Evolutionary conservation across 2,797 vertebrate genomes (phyloP), one percentile per base, ranked within the genome.

Genomic region (Pachyuromys duprasi): DNA sequence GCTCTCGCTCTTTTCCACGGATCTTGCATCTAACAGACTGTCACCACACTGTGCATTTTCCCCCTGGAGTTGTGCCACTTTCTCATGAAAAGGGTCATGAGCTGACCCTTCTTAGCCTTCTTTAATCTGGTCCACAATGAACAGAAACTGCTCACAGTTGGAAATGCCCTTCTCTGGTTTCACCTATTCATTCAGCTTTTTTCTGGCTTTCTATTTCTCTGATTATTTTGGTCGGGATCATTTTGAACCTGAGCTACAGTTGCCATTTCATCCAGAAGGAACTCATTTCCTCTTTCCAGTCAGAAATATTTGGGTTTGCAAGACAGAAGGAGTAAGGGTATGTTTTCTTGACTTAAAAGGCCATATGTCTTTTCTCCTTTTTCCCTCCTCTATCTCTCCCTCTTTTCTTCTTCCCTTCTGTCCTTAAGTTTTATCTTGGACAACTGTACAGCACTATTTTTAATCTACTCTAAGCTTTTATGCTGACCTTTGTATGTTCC

Each of bases 271-370:
- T 74, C 53, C 20, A 74, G 60, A 90, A 94, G 62, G 72, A 74
- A 88, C 67, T 83, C 22, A 24, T 89, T 90, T 94, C 57, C 76
- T 95, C 36, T 82, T 91, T 91, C 31, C 93, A 82, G 24, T 93
- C 42, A 82, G 86, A 93, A 96, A 89, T 90, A 92, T 88, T 75
- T 90, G 11, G 0, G 11, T 13, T 82, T 93, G 65, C 89, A 90
- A 84, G 42, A 57, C 74, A 84, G 49, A 72, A 49, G 49, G 70
- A 82, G 65, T 74, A 31, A 0, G 0, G 55, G 90, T 53, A 69
- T 62, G 18, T 72, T 86, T 96, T 92, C 45, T 57, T 92, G 33
- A 49, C 81, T 57, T 70, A 2, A 53, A 65, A 93, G 86, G 70
- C 15, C 3, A 0, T 86, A 0, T 67, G 62, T 90, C 55, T 86